Evolutionary conservation across 2,113 vertebrate species (phyloP), one percentile per base, ranked within the genome.

Genomic region (Butorides virescens): DNA sequence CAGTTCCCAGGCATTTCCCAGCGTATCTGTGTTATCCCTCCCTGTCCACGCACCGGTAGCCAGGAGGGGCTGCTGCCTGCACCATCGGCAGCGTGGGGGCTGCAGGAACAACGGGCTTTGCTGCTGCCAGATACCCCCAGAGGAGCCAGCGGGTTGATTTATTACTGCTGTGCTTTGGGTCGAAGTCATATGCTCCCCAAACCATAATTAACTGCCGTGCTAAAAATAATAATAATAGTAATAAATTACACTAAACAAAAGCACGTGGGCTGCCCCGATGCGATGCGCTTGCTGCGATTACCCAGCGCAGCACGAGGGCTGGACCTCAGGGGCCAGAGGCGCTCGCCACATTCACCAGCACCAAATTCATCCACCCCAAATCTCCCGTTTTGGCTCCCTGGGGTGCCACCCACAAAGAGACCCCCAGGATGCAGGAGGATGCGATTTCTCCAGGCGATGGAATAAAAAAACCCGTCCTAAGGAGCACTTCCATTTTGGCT

Each of bases 221-320:
- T 59, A 4, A n/a, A 37, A 93, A 80, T 74, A 81, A 75, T 15
- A 55, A 49, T 7, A 53, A 49, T 8, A 58, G 55, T 19, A 58
- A 86, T 21, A 29, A 52, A 73, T 74, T 29, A 55, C 0, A 0
- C 30, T 75, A 46, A 88, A 83, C 46, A 84, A 86, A 80, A 90
- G 32, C 63, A 42, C 10, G 0, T 10, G 10, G 52, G 14, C 39
- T 1, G 8, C 58, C 68, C 52, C 3, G 1, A 37, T 0, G 0
- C 4, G n/a, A 66, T 37, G 49, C 2, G 5, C 22, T 68, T 55
- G 19, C 37, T 42, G 42, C 7, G 0, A 70, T 66, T 30, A 17
- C 70, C 11, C 47, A 30, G 80, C 13, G 1, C 21, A 82, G 75
- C 20, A n/a, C 0, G 0, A 91, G 44, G 49, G 36, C 37, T n/a